Evolutionary conservation across 2,113 vertebrate species (phyloP).

Genomic region (Psilopogon haemacephalus): DNA sequence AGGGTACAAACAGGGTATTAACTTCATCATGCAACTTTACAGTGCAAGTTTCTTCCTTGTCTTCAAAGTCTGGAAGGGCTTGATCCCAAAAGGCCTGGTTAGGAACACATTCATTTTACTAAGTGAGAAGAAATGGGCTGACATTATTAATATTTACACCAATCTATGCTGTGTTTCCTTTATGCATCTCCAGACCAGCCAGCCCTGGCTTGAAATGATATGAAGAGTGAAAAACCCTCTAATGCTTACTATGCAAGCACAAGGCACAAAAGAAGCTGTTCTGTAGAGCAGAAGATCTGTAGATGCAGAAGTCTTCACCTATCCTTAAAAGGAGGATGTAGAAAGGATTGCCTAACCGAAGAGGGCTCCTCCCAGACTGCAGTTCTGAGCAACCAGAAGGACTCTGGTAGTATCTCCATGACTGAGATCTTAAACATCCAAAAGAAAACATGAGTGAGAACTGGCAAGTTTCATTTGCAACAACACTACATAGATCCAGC

Average conservation of each 20-base stretch:
- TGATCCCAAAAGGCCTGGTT: background rate
- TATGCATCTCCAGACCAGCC: background rate
- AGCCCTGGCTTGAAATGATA: background rate
- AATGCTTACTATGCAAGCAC: background rate
- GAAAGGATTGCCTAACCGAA: background rate
- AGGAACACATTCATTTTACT: background rate
- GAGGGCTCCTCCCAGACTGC: background rate
- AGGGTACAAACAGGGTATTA: background rate
- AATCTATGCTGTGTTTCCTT: background rate
- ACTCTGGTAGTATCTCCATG: background rate
- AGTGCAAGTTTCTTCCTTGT: background rate
- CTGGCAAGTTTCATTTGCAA: background rate
- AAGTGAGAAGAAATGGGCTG: background rate
- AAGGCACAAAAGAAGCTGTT: background rate
- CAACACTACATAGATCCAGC: background rate
- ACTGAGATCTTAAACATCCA: background rate
- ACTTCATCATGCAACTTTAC: background rate
- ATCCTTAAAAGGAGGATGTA: background rate
- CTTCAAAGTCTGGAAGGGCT: background rate
- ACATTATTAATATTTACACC: background rate
- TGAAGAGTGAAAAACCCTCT: background rate
- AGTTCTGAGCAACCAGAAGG: background rate
- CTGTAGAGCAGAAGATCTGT: background rate
- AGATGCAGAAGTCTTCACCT: background rate
- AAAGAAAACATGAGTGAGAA: background rate